These are phyloP conservation scores for Raphicerus campestris DNA, from an alignment of 2,113 vertebrate genomes.

Conservation along the genomic window DNA sequence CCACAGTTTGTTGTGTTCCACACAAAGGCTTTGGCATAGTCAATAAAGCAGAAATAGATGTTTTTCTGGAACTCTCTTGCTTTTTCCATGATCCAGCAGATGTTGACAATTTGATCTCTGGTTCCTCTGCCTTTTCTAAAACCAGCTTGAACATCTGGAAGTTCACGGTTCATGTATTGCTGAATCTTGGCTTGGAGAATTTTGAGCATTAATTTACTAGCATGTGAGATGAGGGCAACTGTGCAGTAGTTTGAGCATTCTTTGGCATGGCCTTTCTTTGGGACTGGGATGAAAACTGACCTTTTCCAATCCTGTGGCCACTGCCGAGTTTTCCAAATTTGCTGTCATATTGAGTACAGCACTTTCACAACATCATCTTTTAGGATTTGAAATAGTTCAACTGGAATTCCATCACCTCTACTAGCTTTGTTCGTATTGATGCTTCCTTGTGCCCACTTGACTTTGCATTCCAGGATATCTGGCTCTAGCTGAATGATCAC, in stretches of 20 bases:
- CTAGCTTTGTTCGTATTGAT: neutral
- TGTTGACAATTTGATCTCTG: neutral
- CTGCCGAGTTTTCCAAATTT: neutral
- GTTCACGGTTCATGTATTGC: neutral
- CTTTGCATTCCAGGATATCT: neutral
- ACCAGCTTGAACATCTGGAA: neutral
- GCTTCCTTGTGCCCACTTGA: neutral
- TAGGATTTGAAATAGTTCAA: neutral
- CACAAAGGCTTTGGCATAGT: neutral
- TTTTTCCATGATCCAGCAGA: neutral
- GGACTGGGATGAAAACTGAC: neutral
- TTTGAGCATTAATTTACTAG: neutral
- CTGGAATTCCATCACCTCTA: neutral
- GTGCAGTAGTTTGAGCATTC: neutral
- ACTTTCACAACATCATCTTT: neutral
- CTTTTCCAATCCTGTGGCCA: neutral
- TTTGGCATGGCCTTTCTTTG: neutral
- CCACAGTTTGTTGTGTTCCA: neutral
- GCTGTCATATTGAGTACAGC: neutral
- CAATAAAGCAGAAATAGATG: neutral
- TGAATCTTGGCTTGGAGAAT: neutral
- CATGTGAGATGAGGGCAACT: neutral
- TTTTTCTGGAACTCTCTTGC: neutral
- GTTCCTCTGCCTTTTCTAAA: neutral
- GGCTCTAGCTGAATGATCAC: neutral